These are phyloP conservation scores for Cerastoderma edule DNA, from an alignment of 2,888 invertebrate species.

Conservation along the genomic window DNA sequence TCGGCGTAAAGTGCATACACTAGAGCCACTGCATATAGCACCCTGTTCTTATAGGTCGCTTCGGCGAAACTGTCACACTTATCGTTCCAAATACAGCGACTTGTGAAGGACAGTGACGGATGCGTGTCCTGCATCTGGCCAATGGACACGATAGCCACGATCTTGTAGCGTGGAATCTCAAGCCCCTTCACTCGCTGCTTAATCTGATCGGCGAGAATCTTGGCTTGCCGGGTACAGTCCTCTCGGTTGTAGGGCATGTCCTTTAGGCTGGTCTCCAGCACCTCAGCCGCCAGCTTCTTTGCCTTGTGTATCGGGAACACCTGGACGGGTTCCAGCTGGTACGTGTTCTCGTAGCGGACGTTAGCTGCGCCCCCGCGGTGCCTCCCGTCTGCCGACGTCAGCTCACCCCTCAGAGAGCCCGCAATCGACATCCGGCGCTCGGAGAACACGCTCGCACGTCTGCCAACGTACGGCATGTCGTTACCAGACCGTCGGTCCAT, in stretches of 20 bases:
- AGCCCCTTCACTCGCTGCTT: conserved; percentile 73
- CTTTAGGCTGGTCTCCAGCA: conserved; percentile 64
- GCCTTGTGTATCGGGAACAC: conserved; percentile 62
- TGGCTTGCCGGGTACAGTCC: conserved; percentile 65
- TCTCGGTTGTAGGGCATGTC: conserved; percentile 69
- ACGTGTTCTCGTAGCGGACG: conserved; percentile 74
- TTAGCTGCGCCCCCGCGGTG: conserved; percentile 51
- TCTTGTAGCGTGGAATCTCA: conserved; percentile 71
- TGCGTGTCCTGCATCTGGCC: conserved; percentile 64
- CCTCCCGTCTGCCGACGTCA: conserved; percentile 64
- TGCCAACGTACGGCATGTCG: conserved; percentile 14
- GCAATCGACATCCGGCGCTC: conserved; percentile 44
- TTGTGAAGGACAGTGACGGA: conserved; percentile 71
- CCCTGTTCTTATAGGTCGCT: conserved; percentile 65
- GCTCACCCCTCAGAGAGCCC: conserved; percentile 60
- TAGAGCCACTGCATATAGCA: conserved; percentile 73
- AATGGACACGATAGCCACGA: conserved; percentile 73
- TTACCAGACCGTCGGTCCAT: conserved; percentile 13
- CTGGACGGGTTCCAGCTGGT: conserved; percentile 71
- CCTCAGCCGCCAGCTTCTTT: conserved; percentile 62
- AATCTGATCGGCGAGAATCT: conserved; percentile 69
- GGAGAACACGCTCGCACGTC: not conserved
- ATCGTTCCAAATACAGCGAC: conserved; percentile 78
- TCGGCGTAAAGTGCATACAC: conserved; percentile 76
- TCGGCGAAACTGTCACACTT: conserved; percentile 75